phyloP scores from a whole-genome alignment of 2,888 invertebrate genomes.

The Gonocerus acuteangulatus region DNA sequence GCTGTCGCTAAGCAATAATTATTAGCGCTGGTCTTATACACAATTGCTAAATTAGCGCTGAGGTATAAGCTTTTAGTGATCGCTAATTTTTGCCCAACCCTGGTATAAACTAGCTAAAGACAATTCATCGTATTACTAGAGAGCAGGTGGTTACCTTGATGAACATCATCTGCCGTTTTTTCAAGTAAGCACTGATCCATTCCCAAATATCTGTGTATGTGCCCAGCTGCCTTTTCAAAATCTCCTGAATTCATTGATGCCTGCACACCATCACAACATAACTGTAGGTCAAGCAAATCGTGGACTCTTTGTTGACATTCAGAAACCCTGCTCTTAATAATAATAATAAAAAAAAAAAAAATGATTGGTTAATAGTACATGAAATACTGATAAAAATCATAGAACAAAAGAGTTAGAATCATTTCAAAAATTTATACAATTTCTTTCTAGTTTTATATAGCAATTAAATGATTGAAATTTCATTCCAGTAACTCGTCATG shows the following conservation, averaged over 20 bases:
- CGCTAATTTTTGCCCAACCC: too few relatives aligned
- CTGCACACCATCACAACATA: slow-evolving; percentile 95
- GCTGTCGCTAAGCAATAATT: too few relatives aligned
- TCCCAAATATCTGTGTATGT: slow-evolving; percentile 85
- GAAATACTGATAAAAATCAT: slow-evolving; percentile 12
- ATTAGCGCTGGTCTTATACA: too few relatives aligned
- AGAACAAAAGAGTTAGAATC: background rate
- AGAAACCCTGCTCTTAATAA: slow-evolving; percentile 70
- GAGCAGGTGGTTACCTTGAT: too few relatives aligned
- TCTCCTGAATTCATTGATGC: slow-evolving; percentile 89
- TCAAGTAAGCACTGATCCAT: slow-evolving; percentile 81
- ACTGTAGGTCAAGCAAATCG: slow-evolving; percentile 86
- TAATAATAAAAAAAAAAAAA: slow-evolving; percentile 6
- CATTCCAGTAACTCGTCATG: too few relatives aligned
- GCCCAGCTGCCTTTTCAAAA: slow-evolving; percentile 92
- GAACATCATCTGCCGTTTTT: slow-evolving; percentile 68
- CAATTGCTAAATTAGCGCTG: too few relatives aligned
- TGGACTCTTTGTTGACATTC: slow-evolving; percentile 91
- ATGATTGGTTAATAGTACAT: slow-evolving; percentile 14
- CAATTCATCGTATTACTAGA: too few relatives aligned
- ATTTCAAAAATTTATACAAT: slow-evolving; percentile 10
- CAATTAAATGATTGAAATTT: too few relatives aligned
- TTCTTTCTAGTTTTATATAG: too few relatives aligned
- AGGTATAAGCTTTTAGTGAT: too few relatives aligned
- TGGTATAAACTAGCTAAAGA: too few relatives aligned